Percentiles rank a stretch among this genome's conserved stretches.
These are phyloP conservation scores for Pristis pectinata DNA, from an alignment of 2,797 vertebrate species.

Conservation along the genomic window DNA sequence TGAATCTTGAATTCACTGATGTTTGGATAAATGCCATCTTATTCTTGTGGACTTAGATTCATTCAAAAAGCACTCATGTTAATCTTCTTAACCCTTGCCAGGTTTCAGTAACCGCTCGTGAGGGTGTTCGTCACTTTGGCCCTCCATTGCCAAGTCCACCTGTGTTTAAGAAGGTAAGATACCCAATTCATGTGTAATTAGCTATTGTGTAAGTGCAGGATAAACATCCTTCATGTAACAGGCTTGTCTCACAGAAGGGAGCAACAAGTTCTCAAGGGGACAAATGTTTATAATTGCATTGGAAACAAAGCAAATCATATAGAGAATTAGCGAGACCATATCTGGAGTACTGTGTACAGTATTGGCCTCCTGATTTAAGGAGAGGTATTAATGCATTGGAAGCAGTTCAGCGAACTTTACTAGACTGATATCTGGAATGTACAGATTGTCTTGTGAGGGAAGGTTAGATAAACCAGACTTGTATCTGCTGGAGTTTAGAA, in stretches of 20 bases:
- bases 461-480: no score
- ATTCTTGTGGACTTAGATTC: neutral
- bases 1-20: neutral
- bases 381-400: no score
- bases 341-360: no score
- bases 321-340: no score
- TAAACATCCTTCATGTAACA: neutral
- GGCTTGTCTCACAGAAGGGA: neutral
- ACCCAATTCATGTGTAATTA: neutral
- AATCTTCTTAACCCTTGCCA: conserved; percentile 45
- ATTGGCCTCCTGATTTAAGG: no score
- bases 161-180: conserved; percentile 82
- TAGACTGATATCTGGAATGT: no score
- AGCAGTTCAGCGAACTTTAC: no score
- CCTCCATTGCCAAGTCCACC: conserved; percentile 82
- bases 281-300: neutral
- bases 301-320: neutral
- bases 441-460: no score
- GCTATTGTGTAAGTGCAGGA: neutral
- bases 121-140: conserved; percentile 85
- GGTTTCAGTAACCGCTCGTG: conserved; percentile 89
- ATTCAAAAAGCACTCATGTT: neutral
- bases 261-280: no score
- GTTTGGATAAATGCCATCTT: neutral
- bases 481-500: no score